phyloP scores from a whole-genome alignment of 2,888 invertebrate genomes.

The Drosophila fungiperda region DNA sequence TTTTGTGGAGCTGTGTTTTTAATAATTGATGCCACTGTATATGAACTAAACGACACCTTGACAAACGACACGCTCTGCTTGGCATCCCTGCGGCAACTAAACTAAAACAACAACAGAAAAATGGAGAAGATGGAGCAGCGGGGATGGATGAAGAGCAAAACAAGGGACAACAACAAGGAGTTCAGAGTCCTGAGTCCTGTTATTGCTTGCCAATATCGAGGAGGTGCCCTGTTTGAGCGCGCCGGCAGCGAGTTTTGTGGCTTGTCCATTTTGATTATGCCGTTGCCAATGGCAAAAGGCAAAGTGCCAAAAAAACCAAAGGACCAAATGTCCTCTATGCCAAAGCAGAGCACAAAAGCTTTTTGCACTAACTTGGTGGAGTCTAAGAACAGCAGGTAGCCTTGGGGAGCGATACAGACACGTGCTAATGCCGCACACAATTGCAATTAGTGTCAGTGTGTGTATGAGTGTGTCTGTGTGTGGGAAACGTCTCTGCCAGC shows the following conservation, averaged over 20 bases:
- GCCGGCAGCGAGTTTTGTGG: conserved; percentile 42
- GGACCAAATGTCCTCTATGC: conserved; percentile 28
- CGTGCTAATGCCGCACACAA: conserved; percentile 78
- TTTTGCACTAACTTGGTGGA: conserved; percentile 33
- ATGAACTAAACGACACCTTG: conserved; percentile 36
- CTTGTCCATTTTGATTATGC: conserved; percentile 75
- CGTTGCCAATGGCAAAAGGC: conserved; percentile 61
- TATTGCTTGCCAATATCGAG: conserved; percentile 70
- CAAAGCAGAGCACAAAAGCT: conserved; percentile 54
- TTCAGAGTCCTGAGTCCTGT: conserved; percentile 15
- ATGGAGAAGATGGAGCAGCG: neutral
- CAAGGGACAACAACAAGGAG: conserved; percentile 23
- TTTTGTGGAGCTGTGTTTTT: conserved; percentile 7
- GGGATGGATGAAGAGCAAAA: neutral
- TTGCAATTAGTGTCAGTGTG: conserved; percentile 80
- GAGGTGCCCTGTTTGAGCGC: conserved; percentile 11
- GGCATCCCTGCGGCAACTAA: conserved; percentile 36
- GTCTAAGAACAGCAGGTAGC: conserved; percentile 15
- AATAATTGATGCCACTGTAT: conserved; percentile 28
- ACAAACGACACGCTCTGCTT: conserved; percentile 35
- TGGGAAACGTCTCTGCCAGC: conserved; percentile 33
- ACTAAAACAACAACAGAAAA: conserved; percentile 15
- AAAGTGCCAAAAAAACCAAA: conserved; percentile 55
- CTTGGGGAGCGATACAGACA: conserved; percentile 58
- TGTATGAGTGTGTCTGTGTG: conserved; percentile 70